Percentiles rank a stretch among this genome's conserved stretches.
Evolutionary conservation across 2,113 vertebrate species (phyloP).

Genomic region (Nipponia nippon): DNA sequence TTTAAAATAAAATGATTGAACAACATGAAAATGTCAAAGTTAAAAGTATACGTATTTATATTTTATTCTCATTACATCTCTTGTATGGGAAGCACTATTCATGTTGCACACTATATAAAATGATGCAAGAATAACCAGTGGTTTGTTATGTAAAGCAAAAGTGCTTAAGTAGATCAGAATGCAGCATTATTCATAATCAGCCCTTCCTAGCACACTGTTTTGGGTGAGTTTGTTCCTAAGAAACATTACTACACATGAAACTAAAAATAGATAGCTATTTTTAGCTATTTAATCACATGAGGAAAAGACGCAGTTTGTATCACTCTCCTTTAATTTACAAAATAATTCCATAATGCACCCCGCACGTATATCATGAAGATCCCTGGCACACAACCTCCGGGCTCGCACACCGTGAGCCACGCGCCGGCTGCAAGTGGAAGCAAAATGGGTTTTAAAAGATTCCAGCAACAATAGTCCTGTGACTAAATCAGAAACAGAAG

Average conservation of each 20-base stretch:
- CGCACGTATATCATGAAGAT: constrained; percentile 12
- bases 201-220: constrained; percentile 8
- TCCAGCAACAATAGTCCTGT: constrained; percentile 78
- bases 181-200: not conserved
- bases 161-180: not conserved
- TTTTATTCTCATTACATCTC: not conserved
- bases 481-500: constrained; percentile 83
- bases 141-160: not conserved
- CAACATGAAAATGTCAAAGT: not conserved
- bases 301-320: constrained; percentile 38
- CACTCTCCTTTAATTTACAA: constrained; percentile 62
- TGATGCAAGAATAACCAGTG: not conserved
- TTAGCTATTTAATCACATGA: constrained; percentile 55
- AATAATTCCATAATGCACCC: constrained; percentile 26
- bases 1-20: not conserved
- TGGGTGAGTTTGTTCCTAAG: constrained; percentile 57
- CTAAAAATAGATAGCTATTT: constrained; percentile 66
- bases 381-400: constrained; percentile 50
- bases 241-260: constrained; percentile 30
- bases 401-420: constrained; percentile 39
- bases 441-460: constrained; percentile 75
- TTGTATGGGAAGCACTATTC: not conserved
- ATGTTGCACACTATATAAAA: not conserved
- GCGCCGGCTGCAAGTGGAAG: constrained; percentile 71
- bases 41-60: not conserved